phyloP scores from a whole-genome alignment of 2,888 invertebrate genomes.

The Rhingia campestris region DNA sequence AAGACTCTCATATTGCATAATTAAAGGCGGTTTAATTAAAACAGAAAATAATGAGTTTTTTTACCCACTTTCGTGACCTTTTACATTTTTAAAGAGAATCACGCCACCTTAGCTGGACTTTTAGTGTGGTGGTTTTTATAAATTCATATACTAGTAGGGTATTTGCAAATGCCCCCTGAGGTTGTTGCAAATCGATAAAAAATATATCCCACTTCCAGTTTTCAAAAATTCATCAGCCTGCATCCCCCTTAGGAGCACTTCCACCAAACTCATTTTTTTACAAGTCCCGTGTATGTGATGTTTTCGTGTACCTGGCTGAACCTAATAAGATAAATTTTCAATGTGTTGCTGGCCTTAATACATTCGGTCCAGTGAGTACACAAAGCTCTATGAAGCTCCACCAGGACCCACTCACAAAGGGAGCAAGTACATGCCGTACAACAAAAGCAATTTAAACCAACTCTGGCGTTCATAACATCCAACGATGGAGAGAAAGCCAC shows the following conservation, averaged over 20 bases:
- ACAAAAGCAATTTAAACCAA: constrained; percentile 42
- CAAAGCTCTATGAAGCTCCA: background rate
- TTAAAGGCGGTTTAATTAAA: too few species aligned
- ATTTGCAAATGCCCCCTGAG: background rate
- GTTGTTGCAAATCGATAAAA: constrained; percentile 21
- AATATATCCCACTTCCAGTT: constrained; percentile 42
- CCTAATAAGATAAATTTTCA: constrained; percentile 37
- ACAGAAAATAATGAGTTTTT: too few species aligned
- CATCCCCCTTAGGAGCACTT: constrained; percentile 28
- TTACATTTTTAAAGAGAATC: too few species aligned
- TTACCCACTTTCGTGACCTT: too few species aligned
- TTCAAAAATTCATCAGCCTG: constrained; percentile 25
- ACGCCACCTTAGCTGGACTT: too few species aligned
- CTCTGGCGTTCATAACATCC: constrained; percentile 44
- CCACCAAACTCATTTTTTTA: constrained; percentile 62
- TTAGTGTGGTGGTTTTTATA: too few species aligned
- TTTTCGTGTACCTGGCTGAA: background rate
- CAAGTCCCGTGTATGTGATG: background rate
- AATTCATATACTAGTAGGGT: too few species aligned
- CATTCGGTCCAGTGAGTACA: background rate
- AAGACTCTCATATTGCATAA: too few species aligned
- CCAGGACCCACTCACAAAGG: background rate
- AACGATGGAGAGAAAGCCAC: constrained; percentile 19
- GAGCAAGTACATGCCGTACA: background rate
- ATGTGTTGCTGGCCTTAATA: constrained; percentile 4